These are phyloP conservation scores for Zelostemma sp. DNA, from an alignment of 1,140 invertebrate species.

Conservation along the genomic window DNA sequence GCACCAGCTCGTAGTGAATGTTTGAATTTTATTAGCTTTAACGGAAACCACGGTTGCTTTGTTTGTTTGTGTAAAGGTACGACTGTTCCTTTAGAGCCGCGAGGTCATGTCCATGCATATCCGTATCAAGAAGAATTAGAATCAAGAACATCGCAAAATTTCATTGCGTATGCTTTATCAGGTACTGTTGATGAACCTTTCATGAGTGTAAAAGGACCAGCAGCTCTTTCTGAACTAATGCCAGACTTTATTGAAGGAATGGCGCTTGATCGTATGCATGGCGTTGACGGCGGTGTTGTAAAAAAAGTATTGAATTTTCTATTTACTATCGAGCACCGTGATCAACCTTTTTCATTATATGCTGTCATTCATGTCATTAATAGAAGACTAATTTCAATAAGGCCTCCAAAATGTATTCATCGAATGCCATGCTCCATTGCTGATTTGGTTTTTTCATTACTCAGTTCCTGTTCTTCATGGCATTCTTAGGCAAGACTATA, in stretches of 20 bases:
- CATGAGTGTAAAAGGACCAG: constrained; percentile 16
- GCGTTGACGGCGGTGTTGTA: constrained; percentile 25
- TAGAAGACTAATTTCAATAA: constrained; percentile 7
- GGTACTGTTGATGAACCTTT: constrained; percentile 8
- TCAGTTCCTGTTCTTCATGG: constrained; percentile 11
- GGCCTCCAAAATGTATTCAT: constrained; percentile 20
- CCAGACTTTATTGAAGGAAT: constrained; percentile 21
- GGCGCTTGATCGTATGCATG: constrained; percentile 24
- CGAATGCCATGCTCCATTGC: constrained; percentile 7
- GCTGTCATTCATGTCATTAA: constrained; percentile 16
- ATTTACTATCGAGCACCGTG: neutral
- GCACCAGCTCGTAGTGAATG: constrained; percentile 17
- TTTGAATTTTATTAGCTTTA: constrained; percentile 27
- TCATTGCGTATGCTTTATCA: constrained; percentile 9
- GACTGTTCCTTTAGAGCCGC: neutral
- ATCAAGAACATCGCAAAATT: constrained; percentile 5
- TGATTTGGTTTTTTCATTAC: constrained; percentile 16
- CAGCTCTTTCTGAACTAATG: constrained; percentile 9
- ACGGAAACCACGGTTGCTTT: constrained; percentile 27
- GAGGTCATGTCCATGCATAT: constrained; percentile 6
- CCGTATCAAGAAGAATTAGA: constrained; percentile 11
- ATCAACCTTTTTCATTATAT: constrained; percentile 17
- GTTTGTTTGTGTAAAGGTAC: constrained; percentile 14
- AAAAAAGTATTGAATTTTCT: constrained; percentile 16
- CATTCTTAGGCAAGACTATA: neutral